These are phyloP conservation scores for Adelphocoris suturalis DNA, from an alignment of 2,888 invertebrate species.

Conservation along the genomic window DNA sequence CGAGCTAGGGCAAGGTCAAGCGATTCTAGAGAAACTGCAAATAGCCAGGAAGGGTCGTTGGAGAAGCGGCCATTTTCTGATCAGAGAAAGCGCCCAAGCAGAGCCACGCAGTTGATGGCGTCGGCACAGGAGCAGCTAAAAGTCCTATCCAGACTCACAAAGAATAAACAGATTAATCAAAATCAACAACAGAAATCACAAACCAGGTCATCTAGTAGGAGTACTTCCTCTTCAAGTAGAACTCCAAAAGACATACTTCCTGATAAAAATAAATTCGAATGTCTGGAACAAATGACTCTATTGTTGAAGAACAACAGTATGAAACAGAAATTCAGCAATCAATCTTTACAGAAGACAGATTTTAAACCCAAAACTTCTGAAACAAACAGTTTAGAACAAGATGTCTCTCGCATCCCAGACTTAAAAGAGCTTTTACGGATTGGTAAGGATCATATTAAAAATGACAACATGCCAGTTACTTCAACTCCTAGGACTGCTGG, in stretches of 20 bases:
- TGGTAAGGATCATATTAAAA: not conserved
- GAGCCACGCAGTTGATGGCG: slow-evolving; percentile 32
- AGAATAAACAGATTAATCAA: not conserved
- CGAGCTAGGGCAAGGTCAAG: not conserved
- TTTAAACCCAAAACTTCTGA: not conserved
- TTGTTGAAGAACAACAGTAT: slow-evolving; percentile 11
- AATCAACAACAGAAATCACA: not conserved
- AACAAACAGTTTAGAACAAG: not conserved
- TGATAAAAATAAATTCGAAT: slow-evolving; percentile 49
- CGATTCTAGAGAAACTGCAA: not conserved
- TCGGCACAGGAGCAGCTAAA: slow-evolving; percentile 62
- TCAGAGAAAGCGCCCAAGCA: slow-evolving; percentile 38
- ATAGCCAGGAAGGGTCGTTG: not conserved
- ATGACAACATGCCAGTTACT: not conserved
- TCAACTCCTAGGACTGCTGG: not conserved
- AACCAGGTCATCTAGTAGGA: not conserved
- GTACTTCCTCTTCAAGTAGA: slow-evolving; percentile 18
- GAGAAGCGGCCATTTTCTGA: not conserved
- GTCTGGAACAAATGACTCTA: slow-evolving; percentile 45
- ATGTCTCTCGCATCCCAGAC: not conserved
- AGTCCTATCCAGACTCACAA: slow-evolving; percentile 22
- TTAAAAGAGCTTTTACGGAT: not conserved
- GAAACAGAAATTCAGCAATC: not conserved
- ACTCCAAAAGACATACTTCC: slow-evolving; percentile 45
- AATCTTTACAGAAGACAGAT: not conserved